Evolutionary conservation across 2,113 vertebrate genomes (phyloP), one percentile per base, ranked within the genome.

Genomic region (Neolamprologus hecqui): DNA sequence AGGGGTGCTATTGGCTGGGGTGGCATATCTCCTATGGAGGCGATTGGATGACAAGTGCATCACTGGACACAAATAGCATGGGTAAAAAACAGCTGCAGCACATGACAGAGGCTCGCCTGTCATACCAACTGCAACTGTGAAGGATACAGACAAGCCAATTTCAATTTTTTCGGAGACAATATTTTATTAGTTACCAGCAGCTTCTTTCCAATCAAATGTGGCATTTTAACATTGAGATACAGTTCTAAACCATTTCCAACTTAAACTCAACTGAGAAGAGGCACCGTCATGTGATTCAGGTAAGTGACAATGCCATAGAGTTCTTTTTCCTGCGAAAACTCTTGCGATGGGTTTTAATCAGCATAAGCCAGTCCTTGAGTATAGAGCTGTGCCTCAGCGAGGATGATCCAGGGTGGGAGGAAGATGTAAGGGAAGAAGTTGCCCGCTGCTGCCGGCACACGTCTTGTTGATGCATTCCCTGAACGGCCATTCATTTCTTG

Each of bases 341-440:
- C 96, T 97, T 97, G 65, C 96, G 95, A 94, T 97, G 96, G 86
- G 96, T 97, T 96, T 97, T 97, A 95, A 97, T 97, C 95, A 97
- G 95, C 96, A 96, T 97, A 95, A 97, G 94, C 97, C 97, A 97
- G 97, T 97, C 96, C 95, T 97, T 97, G 80, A 97, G 94, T 90
- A 96, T 84, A 95, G 96, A 96, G 90, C 94, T 95, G 86, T 94
- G 95, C 92, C 90, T 96, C 89, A 92, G 94, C 42, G 92, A 95
- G 83, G 95, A 93, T 83, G 94, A 90, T 91, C 88, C 93, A 90
- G 90, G 94, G 81, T 90, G 91, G 85, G 85, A 92, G 40, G 84
- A 85, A 33, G 75, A 83, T 53, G 33, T 75, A 13, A 60, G 79
- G 83, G 28, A 81, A 42, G 83, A 80, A 13, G 89, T 73, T 86